phyloP scores from a whole-genome alignment of 2,888 invertebrate species.

The Lydus trimaculatus region DNA sequence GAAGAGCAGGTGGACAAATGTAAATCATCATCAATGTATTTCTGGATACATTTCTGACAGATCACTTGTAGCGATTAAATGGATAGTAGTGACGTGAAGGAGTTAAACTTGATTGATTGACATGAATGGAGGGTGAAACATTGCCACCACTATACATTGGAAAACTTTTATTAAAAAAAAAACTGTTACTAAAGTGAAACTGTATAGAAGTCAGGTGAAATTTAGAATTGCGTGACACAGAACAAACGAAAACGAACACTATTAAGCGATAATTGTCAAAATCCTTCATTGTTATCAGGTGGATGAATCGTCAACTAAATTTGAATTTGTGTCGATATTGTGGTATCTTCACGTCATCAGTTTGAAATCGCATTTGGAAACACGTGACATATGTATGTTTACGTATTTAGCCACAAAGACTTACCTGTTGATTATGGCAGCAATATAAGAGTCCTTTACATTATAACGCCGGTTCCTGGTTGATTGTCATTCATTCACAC shows the following conservation, averaged over 20 bases:
- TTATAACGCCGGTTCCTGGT: constrained; percentile 17
- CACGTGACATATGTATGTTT: constrained; percentile 41
- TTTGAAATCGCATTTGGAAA: constrained; percentile 27
- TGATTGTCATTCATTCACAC: background rate
- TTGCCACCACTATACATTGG: background rate
- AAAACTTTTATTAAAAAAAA: background rate
- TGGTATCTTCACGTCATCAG: constrained; percentile 16
- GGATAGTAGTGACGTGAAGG: background rate
- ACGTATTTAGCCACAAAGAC: constrained; percentile 22
- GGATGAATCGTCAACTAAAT: background rate
- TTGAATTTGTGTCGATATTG: background rate
- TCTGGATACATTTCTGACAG: constrained; percentile 14
- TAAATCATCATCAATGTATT: constrained; percentile 46
- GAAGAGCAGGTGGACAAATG: constrained; percentile 54
- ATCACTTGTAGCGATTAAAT: constrained; percentile 10
- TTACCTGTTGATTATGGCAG: constrained; percentile 42
- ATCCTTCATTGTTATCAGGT: background rate
- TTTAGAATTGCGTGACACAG: background rate
- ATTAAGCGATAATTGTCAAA: too few relatives aligned
- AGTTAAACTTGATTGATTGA: constrained; percentile 3
- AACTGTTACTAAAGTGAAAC: background rate
- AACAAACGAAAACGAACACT: background rate
- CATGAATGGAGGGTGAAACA: background rate
- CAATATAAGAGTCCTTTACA: constrained; percentile 33
- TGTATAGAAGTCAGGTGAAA: background rate